These are phyloP conservation scores for Sorex maritimensis DNA, from an alignment of 2,797 vertebrate species.

Conservation along the genomic window DNA sequence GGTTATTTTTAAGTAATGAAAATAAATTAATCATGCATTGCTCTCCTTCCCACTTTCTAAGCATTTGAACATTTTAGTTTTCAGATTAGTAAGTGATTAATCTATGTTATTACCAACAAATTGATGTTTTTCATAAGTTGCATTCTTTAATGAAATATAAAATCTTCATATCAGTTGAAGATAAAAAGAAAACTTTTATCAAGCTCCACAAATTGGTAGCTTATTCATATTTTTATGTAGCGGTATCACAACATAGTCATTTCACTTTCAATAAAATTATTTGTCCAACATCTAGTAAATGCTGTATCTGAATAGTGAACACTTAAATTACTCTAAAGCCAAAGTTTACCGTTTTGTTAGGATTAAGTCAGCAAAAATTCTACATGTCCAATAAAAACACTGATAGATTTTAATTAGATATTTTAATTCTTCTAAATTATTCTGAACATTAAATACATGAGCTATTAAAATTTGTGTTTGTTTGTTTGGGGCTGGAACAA, in stretches of 20 bases:
- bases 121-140: background rate
- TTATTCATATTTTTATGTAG: background rate
- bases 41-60: background rate
- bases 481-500: too few relatives aligned
- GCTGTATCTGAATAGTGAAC: constrained; percentile 10
- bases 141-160: background rate
- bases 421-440: background rate
- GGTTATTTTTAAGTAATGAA: background rate
- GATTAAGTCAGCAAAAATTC: too few relatives aligned
- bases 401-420: background rate
- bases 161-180: background rate
- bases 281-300: background rate
- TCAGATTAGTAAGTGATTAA: background rate
- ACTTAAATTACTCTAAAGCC: background rate
- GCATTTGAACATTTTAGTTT: constrained; percentile 1
- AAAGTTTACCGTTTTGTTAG: background rate
- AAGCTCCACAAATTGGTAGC: background rate
- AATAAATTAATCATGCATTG: background rate
- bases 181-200: background rate
- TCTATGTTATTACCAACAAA: background rate
- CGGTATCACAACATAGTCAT: background rate
- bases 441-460: background rate
- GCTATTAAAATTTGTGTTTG: too few relatives aligned
- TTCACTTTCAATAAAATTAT: background rate
- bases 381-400: background rate